Base-by-base conservation (phyloP, 2,797 vertebrate genomes). In the Lacerta agilis region DNA sequence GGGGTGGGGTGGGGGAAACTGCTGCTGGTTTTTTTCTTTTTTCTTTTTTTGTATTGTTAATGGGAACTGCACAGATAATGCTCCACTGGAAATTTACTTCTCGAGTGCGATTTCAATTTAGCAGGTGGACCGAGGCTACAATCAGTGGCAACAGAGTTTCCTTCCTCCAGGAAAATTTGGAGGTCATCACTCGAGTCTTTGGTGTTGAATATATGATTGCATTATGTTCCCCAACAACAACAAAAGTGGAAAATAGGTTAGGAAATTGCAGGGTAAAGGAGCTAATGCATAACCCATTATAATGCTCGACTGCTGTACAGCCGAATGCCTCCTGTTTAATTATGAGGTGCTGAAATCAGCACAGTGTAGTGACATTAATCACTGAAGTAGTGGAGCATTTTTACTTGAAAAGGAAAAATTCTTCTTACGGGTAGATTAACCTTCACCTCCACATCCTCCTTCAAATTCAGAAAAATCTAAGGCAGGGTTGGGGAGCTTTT, bases 281-380 rank as follows among this genome's bases (percentile, higher is more conserved):
- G 91, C 91, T 88, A 93, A 90, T 81, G 88, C 45, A 88, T 84
- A 91, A 90, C 87, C 75, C 3, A 67, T 93, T 91, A 83, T 83
- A 45, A 77, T 77, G 83, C 33, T 91, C 79, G 36, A 72, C 85
- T 71, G 88, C 87, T 18, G 1, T 29, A 83, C 85, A 82, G 80
- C 49, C 13, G 88, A 82, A 29, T 36, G 3, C 87, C 90, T 93
- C 87, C 78, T 61, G 66, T 83, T 93, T 94, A 91, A 92, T 92
- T 86, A 94, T 11, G 85, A 94, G 92, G 83, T 93, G 79, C 90
- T 2, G 27, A 87, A 95, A 92, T 80, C 94, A 87, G 91, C n/a
- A 79, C 86, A 73, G 33, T 69, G 91, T 61, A 15, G 80, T 78
- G 91, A 79, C 91, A 91, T 93, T 91, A 94, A 93, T 94, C 93